Conservation (phyloP, 2,888 invertebrate genomes). For the Pristionchus mayeri region DNA sequence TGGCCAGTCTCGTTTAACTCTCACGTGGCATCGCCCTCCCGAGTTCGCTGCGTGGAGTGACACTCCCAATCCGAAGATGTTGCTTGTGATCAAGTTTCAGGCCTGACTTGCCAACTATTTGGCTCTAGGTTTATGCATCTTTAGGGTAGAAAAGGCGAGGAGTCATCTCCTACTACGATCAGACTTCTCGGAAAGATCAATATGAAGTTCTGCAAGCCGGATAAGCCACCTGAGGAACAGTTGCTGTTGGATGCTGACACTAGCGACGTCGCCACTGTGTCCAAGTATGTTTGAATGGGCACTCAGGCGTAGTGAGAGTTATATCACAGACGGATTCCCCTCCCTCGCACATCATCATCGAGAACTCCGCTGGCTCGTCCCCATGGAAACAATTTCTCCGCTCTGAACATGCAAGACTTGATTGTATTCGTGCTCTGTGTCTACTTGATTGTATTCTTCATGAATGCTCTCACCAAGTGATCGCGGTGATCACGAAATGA, state of each 20-base stretch:
- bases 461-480: conserved; percentile 22
- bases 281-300: neutral
- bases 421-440: conserved; percentile 35
- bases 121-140: neutral
- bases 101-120: neutral
- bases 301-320: neutral
- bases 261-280: conserved; percentile 50
- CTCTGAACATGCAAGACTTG: conserved; percentile 32
- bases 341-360: conserved; percentile 1
- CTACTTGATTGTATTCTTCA: conserved; percentile 37
- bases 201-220: conserved; percentile 57
- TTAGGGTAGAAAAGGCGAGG: conserved; percentile 36
- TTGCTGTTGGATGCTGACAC: conserved; percentile 66
- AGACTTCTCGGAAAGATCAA: conserved; percentile 46
- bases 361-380: conserved; percentile 12
- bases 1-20: conserved; percentile 62
- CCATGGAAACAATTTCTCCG: conserved; percentile 32
- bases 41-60: conserved; percentile 59
- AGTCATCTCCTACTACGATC: conserved; percentile 39
- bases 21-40: conserved; percentile 65
- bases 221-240: conserved; percentile 66
- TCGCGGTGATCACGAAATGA: neutral
- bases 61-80: conserved; percentile 61
- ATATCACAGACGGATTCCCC: neutral
- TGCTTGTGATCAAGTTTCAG: conserved; percentile 61